These are phyloP conservation scores for Pachypanchax playfairii DNA, from an alignment of 2,113 vertebrate species.

Conservation along the genomic window DNA sequence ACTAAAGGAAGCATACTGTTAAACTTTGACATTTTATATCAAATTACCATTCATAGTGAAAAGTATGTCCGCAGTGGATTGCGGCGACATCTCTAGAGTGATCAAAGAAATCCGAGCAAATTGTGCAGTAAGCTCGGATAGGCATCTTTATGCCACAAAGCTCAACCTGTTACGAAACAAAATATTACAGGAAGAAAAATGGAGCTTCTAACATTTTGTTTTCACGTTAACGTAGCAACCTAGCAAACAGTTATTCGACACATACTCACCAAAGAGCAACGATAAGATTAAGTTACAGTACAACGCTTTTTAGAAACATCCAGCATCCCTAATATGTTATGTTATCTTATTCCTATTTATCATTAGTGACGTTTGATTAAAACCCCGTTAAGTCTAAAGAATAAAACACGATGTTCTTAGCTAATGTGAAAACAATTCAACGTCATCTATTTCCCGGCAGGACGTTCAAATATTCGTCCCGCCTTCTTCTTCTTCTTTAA, in stretches of 20 bases:
- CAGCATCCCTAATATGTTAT: slow-evolving; percentile 11
- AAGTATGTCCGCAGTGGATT: slow-evolving; percentile 93
- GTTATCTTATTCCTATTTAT: too few relatives aligned
- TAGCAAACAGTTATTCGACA: neutral
- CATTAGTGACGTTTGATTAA: neutral
- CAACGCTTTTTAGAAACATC: neutral
- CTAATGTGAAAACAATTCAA: slow-evolving; percentile 5
- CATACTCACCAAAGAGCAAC: slow-evolving; percentile 36
- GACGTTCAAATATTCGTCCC: slow-evolving; percentile 56
- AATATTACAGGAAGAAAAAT: neutral
- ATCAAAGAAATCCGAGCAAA: slow-evolving; percentile 95
- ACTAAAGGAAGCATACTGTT: neutral
- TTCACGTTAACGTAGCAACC: slow-evolving; percentile 13
- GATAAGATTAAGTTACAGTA: neutral
- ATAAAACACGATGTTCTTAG: neutral
- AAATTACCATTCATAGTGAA: slow-evolving; percentile 87
- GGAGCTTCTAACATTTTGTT: neutral
- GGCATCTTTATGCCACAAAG: slow-evolving; percentile 81
- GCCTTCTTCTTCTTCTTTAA: too few relatives aligned
- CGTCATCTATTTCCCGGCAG: slow-evolving; percentile 36
- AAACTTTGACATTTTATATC: neutral
- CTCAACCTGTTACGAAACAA: slow-evolving; percentile 7
- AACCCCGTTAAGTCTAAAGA: fast-evolving
- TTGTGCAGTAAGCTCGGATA: slow-evolving; percentile 90
- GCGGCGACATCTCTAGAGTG: slow-evolving; percentile 89